These are phyloP conservation scores for Rousettus madagascariensis DNA, from an alignment of 2,797 vertebrate species.

Conservation along the genomic window DNA sequence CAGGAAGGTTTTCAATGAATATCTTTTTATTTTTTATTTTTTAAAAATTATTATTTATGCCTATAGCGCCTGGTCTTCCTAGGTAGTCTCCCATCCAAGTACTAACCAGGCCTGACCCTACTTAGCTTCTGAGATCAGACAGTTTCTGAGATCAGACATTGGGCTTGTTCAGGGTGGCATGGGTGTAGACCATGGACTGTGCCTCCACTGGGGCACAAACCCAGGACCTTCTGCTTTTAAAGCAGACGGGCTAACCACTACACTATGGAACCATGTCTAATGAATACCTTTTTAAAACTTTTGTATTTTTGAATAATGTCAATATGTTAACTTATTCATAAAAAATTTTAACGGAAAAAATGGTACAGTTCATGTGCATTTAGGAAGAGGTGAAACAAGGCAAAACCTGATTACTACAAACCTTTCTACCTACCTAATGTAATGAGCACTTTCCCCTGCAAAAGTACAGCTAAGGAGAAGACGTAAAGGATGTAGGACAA, in stretches of 20 bases:
- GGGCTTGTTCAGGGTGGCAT: too few relatives aligned
- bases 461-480: background rate
- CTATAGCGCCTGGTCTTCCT: too few relatives aligned
- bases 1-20: background rate
- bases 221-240: too few relatives aligned
- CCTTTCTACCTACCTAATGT: background rate
- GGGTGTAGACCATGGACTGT: too few relatives aligned
- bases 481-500: background rate
- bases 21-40: background rate
- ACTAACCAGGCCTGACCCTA: too few relatives aligned
- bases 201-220: too few relatives aligned
- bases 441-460: background rate
- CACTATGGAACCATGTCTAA: background rate
- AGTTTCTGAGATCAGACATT: too few relatives aligned
- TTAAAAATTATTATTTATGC: too few relatives aligned
- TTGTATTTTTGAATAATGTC: background rate
- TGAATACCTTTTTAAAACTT: background rate
- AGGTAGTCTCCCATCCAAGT: too few relatives aligned
- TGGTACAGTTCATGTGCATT: background rate
- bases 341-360: background rate
- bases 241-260: too few relatives aligned
- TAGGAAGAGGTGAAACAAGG: background rate
- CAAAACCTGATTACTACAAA: background rate
- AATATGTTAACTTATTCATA: background rate
- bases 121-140: too few relatives aligned